Conservation (phyloP, 2,888 invertebrate species). For the Caenorhabditis japonica region DNA sequence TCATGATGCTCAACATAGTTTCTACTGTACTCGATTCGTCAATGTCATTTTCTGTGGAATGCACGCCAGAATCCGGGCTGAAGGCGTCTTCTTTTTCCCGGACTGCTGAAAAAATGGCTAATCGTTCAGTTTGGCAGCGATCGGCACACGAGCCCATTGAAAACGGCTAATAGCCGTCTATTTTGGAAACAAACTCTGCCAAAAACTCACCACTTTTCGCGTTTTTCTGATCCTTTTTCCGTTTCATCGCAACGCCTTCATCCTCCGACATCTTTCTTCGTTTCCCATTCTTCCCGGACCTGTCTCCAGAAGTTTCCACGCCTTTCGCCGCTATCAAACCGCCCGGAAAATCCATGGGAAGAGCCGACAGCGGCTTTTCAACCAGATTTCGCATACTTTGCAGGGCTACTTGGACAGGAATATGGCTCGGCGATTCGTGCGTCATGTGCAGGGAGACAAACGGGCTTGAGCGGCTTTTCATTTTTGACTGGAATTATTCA, state of each 20-base stretch:
- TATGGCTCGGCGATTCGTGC: slow-evolving; percentile 38
- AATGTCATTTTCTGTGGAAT: slow-evolving; percentile 56
- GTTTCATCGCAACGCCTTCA: neutral
- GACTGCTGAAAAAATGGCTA: slow-evolving; percentile 16
- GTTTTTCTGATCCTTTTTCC: slow-evolving; percentile 1
- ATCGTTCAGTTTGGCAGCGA: too few relatives aligned
- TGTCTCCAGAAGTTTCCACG: neutral
- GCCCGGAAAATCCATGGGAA: slow-evolving; percentile 2
- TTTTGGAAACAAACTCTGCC: too few relatives aligned
- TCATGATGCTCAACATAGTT: slow-evolving; percentile 47
- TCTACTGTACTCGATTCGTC: slow-evolving; percentile 46
- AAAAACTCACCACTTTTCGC: neutral
- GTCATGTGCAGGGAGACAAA: slow-evolving; percentile 8
- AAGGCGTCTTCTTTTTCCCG: slow-evolving; percentile 4
- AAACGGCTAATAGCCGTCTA: too few relatives aligned
- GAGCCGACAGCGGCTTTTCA: slow-evolving; percentile 23
- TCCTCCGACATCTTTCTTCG: neutral
- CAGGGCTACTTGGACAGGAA: slow-evolving; percentile 40
- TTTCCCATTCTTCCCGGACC: neutral
- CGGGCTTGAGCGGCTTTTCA: slow-evolving; percentile 25
- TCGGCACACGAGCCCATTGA: too few relatives aligned
- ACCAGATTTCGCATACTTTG: slow-evolving; percentile 48
- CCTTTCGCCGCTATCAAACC: too few relatives aligned
- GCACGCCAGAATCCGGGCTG: slow-evolving; percentile 57
- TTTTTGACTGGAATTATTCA: slow-evolving; percentile 22